phyloP scores from a whole-genome alignment of 2,888 invertebrate species.

The Podotricha telesiphe region DNA sequence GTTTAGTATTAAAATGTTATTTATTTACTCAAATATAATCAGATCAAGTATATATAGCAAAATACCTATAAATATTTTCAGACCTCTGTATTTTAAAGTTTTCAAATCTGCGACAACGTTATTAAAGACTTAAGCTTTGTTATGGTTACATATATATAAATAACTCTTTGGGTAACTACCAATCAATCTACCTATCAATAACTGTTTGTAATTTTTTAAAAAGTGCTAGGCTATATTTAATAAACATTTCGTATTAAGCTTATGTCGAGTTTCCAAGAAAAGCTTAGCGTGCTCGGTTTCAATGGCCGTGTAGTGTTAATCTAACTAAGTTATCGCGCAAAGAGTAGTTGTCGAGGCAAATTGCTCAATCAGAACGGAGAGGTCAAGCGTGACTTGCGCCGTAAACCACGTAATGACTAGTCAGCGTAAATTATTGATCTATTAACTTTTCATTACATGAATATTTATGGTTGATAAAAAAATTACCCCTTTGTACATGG shows the following conservation, averaged over 20 bases:
- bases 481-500: constrained; percentile 13
- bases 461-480: constrained; percentile 45
- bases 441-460: constrained; percentile 48
- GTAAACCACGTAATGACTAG: constrained; percentile 51
- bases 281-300: constrained; percentile 47
- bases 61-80: too few relatives aligned
- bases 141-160: too few relatives aligned
- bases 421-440: constrained; percentile 49
- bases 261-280: constrained; percentile 30
- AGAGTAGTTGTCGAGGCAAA: constrained; percentile 53
- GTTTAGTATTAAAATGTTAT: background rate
- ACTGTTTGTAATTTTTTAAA: background rate
- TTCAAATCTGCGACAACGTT: too few relatives aligned
- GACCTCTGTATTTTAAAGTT: too few relatives aligned
- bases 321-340: constrained; percentile 54
- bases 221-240: constrained; percentile 14
- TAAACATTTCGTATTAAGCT: constrained; percentile 1
- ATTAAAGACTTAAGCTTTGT: too few relatives aligned
- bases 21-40: background rate
- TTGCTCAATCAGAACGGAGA: constrained; percentile 54
- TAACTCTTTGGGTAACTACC: too few relatives aligned
- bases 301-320: constrained; percentile 49
- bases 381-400: constrained; percentile 54
- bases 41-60: too few relatives aligned
- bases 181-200: too few relatives aligned